A percentile compares a stretch with the other conserved stretches of the same genome.
phyloP scores from a whole-genome alignment of 1,140 invertebrate species.

The Ceratina australensis region DNA sequence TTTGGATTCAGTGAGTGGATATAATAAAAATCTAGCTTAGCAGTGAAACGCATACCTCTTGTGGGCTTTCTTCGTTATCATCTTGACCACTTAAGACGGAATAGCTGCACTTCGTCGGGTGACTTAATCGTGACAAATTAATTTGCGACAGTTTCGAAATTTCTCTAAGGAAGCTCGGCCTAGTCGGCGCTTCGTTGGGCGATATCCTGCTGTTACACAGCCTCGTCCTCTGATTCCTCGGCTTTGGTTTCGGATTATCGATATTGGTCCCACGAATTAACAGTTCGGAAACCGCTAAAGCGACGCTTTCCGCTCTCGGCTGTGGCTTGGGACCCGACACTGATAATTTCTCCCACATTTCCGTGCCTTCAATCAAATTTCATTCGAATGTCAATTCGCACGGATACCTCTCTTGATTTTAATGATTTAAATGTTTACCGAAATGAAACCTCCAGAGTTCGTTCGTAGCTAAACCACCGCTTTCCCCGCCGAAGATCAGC shows the following conservation, averaged over 20 bases:
- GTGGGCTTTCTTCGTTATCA: slow-evolving; percentile 85
- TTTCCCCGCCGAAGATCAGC: slow-evolving; percentile 91
- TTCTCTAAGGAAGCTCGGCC: slow-evolving; percentile 83
- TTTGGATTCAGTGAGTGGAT: too few relatives aligned
- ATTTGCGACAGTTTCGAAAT: slow-evolving; percentile 88
- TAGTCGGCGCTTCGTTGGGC: slow-evolving; percentile 66
- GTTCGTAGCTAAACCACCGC: slow-evolving; percentile 85
- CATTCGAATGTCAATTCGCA: not conserved
- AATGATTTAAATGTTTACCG: slow-evolving; percentile 78
- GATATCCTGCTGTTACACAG: slow-evolving; percentile 75
- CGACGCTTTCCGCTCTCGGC: slow-evolving; percentile 80
- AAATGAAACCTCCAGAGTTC: slow-evolving; percentile 94
- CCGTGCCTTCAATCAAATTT: slow-evolving; percentile 81
- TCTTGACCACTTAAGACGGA: slow-evolving; percentile 84
- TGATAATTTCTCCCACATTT: slow-evolving; percentile 88
- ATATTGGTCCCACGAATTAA: slow-evolving; percentile 68
- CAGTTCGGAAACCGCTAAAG: slow-evolving; percentile 57
- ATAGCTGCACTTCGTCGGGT: slow-evolving; percentile 85
- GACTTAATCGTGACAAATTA: slow-evolving; percentile 84
- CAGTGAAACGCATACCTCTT: slow-evolving; percentile 62
- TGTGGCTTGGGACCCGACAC: slow-evolving; percentile 85
- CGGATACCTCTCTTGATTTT: not conserved
- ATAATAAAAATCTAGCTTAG: not conserved
- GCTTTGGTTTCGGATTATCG: slow-evolving; percentile 70
- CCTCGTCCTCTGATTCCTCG: slow-evolving; percentile 74